A percentile compares a stretch with the other conserved stretches of the same genome.
Evolutionary conservation across 2,797 vertebrate species (phyloP).

Genomic region (Ambastaia sidthimunki): DNA sequence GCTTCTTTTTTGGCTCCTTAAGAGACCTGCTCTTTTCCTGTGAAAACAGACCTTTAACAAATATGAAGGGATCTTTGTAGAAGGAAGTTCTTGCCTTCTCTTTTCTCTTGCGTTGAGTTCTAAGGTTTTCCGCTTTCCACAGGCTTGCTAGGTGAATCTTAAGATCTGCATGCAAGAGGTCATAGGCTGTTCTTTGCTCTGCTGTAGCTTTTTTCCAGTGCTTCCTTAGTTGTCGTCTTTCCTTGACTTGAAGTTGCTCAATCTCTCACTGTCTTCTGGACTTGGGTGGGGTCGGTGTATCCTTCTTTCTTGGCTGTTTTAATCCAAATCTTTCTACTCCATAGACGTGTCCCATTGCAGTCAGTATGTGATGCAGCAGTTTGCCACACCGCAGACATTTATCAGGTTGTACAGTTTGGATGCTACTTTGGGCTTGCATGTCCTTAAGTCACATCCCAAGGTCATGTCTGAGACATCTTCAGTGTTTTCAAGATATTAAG

Average conservation of each 20-base stretch:
- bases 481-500: too few relatives aligned
- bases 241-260: constrained; percentile 87
- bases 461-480: too few relatives aligned
- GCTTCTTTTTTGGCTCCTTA: not conserved
- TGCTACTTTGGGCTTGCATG: too few relatives aligned
- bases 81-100: constrained; percentile 33
- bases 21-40: constrained; percentile 26
- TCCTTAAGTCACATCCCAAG: too few relatives aligned
- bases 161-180: constrained; percentile 30
- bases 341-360: too few relatives aligned
- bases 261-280: constrained; percentile 59
- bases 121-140: constrained; percentile 41
- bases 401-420: too few relatives aligned
- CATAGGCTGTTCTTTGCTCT: constrained; percentile 2
- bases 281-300: constrained; percentile 1
- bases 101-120: constrained; percentile 35
- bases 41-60: constrained; percentile 33
- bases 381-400: too few relatives aligned
- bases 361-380: too few relatives aligned
- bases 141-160: constrained; percentile 34
- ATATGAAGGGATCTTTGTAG: constrained; percentile 35
- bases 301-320: too few relatives aligned
- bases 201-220: not conserved
- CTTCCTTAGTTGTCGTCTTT: constrained; percentile 74
- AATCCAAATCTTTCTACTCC: too few relatives aligned